phyloP scores from a whole-genome alignment of 1,140 invertebrate species.

The Cotesia glomerata region DNA sequence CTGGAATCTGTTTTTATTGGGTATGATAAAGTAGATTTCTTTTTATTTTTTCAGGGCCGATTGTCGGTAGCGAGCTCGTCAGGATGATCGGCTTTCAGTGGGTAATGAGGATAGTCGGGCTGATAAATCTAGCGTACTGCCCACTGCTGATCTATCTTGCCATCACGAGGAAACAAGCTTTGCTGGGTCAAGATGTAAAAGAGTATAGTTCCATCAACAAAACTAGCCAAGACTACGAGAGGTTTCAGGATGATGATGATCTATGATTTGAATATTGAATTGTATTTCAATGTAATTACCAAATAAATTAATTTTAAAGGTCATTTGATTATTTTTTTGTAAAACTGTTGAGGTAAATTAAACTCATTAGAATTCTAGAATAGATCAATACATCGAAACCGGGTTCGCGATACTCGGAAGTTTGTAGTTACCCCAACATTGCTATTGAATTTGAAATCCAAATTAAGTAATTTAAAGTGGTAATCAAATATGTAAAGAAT shows the following conservation, averaged over 20 bases:
- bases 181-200: constrained; percentile 35
- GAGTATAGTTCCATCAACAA: constrained; percentile 48
- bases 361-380: too few species aligned
- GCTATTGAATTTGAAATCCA: too few species aligned
- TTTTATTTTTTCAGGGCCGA: constrained; percentile 66
- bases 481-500: too few species aligned
- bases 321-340: too few species aligned
- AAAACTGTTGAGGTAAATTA: too few species aligned
- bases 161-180: constrained; percentile 39
- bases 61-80: constrained; percentile 74
- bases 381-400: too few species aligned
- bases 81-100: constrained; percentile 75
- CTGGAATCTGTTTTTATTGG: too few species aligned
- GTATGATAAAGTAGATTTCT: neutral
- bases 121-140: constrained; percentile 73
- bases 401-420: too few species aligned
- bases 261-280: constrained; percentile 40
- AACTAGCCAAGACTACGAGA: constrained; percentile 41
- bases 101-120: constrained; percentile 73
- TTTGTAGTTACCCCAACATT: too few species aligned
- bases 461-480: too few species aligned
- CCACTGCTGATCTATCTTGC: constrained; percentile 64
- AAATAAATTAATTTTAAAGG: too few species aligned
- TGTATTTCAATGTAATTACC: too few species aligned
- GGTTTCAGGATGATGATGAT: constrained; percentile 54